Base-by-base conservation (phyloP, 2,797 vertebrate species). In the Melanotaenia parkinsoni region DNA sequence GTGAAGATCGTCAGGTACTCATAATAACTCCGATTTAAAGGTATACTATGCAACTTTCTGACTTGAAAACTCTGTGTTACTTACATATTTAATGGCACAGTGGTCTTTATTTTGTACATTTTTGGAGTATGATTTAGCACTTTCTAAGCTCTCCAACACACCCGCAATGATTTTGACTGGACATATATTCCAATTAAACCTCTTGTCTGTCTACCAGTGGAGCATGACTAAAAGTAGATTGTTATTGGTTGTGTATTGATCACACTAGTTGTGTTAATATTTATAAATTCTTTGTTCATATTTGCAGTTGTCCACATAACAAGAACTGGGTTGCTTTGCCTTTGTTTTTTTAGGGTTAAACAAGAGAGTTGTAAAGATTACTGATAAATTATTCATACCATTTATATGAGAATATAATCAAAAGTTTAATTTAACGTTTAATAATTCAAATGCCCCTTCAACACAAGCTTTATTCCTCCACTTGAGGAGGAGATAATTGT, bases 341-440 rank as follows among this genome's bases (percentile, higher is more conserved):
- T 45, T 26, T 12, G 22, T 43, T 14, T 51, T 53, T 51, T 22
- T 22, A 51, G 22, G 11, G 24, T 53, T 53, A 45, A 80, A 67
- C 18, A 63, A 77, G 4, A 74, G 11, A 80, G 30, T 37, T 62
- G 43, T 32, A 53, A 57, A 50, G 24, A 38, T 30, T 35, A 54
- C 11, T 63, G 13, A 54, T 81, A 69, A 81, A 83, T 77, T 56
- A 82, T 86, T 78, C 54, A 86, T 30, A 13, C 28, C n/a, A 63
- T 72, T 80, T 38, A 76, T 73, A 62, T 74, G 0, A 63, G 72
- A 79, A 76, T 54, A 73, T 69, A 79, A 83, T 79, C 65, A 70
- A 76, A 81, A 81, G 72, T 14, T 3, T 13, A 63, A 72, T 84
- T 79, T 72, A 65, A 73, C 56, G 33, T 3, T 74, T 58, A 79